Evolutionary conservation across 1,140 invertebrate genomes (phyloP), one percentile per base, ranked within the genome.

Genomic region (Phymastichus coffea): DNA sequence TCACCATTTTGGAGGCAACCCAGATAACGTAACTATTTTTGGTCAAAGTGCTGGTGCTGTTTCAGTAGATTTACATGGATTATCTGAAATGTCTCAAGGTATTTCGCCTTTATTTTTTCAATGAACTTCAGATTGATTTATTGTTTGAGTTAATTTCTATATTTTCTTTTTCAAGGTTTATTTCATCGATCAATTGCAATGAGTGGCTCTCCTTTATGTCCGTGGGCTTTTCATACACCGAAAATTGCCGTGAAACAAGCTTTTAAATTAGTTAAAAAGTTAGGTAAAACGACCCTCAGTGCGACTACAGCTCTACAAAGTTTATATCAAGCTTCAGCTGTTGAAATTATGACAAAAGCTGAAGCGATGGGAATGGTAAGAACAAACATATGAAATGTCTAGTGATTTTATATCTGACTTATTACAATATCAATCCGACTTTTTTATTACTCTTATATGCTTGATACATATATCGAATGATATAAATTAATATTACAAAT

Each of bases 151-250:
- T 33, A 12, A 33, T 33, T 33, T 33, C 28, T 7, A 33, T 33
- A 33, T 7, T 33, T 33, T 33, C 28, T 7, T 33, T 33, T 33
- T 7, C 12, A 7, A 80, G 82, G 80, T 26, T 67, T 83, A 7
- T 83, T 83, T 59, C 75, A 80, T 37, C 71, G 72, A 20, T 80
- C 77, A 8, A 82, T 83, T 33, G 76, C 83, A 3, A 79, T 85
- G 80, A 87, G 86, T 71, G 89, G 88, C 0, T 80, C 84, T 20
- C 84, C 87, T 14, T 65, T 88, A 2, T 83, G 83, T 55, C 82
- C 85, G 12, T 91, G 87, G 88, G 84, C 85, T 6, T 75, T 87
- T 43, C 77, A 80, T 44, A 63, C 79, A 7, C 66, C 82, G 14
- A 78, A 82, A 1, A 77, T 81, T 38, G 80, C 81, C 0, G 74